A percentile compares a stretch with the other conserved stretches of the same genome.
phyloP scores from a whole-genome alignment of 2,888 invertebrate genomes.

The Coleophora deauratella region DNA sequence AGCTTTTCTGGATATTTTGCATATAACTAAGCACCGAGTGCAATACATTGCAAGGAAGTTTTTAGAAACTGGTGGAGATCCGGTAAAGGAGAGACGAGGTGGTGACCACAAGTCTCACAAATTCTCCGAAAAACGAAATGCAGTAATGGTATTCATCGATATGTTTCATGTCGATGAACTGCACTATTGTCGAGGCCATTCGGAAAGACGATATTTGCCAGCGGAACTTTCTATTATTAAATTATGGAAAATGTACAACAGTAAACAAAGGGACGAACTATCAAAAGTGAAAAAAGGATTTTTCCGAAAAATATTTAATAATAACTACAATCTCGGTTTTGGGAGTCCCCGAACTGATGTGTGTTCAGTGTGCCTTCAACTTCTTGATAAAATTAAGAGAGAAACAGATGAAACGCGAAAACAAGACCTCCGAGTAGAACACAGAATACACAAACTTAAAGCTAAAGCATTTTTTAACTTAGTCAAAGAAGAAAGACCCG shows the following conservation, averaged over 20 bases:
- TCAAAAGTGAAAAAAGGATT: constrained; percentile 13
- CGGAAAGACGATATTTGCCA: constrained; percentile 12
- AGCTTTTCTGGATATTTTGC: constrained; percentile 1
- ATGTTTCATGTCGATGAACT: constrained; percentile 16
- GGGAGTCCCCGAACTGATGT: constrained; percentile 12
- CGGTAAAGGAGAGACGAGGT: constrained; percentile 12
- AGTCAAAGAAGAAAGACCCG: neutral
- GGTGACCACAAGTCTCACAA: constrained; percentile 13
- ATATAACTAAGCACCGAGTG: constrained; percentile 10
- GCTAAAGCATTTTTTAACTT: constrained; percentile 1
- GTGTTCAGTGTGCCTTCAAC: constrained; percentile 4
- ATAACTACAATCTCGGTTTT: constrained; percentile 11
- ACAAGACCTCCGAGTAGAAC: neutral
- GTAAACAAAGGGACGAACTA: constrained; percentile 2
- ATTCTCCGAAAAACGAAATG: constrained; percentile 11
- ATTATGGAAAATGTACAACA: constrained; percentile 9
- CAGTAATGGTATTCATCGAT: constrained; percentile 17
- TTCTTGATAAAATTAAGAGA: constrained; percentile 3
- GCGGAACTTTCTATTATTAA: constrained; percentile 12
- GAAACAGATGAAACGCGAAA: constrained; percentile 2
- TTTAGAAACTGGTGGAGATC: constrained; percentile 8
- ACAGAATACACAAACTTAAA: constrained; percentile 4
- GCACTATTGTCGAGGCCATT: constrained; percentile 19
- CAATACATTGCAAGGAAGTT: constrained; percentile 5
- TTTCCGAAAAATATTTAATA: constrained; percentile 14